Percentiles rank a stretch among this genome's conserved stretches.
These are phyloP conservation scores for Acrobasis consociella DNA, from an alignment of 2,888 invertebrate species.

Conservation along the genomic window DNA sequence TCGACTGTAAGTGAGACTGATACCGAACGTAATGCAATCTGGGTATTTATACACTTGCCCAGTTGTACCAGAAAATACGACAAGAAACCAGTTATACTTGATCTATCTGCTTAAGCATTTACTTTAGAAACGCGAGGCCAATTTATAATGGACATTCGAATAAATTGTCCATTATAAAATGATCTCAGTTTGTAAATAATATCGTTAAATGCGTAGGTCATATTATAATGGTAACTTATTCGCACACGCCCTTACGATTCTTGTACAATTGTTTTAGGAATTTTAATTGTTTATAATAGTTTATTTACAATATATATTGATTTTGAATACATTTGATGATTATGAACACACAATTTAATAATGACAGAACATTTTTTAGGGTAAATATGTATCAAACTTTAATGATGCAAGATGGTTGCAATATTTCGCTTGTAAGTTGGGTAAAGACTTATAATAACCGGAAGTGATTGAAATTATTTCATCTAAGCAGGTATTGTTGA, in stretches of 20 bases:
- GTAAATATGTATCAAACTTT: too few relatives aligned
- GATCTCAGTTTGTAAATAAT: neutral
- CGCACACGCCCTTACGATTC: neutral
- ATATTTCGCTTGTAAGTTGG: too few relatives aligned
- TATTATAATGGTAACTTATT: neutral
- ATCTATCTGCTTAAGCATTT: neutral
- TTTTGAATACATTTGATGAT: neutral
- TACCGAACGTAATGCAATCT: constrained; percentile 29
- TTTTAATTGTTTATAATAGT: neutral
- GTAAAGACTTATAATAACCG: too few relatives aligned
- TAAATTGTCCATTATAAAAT: neutral
- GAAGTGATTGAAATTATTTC: too few relatives aligned
- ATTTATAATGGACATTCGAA: neutral
- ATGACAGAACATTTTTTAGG: too few relatives aligned
- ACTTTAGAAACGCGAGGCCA: neutral
- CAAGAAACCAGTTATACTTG: neutral
- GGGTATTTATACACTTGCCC: constrained; percentile 28
- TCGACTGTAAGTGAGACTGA: constrained; percentile 75
- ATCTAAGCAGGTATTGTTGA: too few relatives aligned
- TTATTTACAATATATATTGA: neutral
- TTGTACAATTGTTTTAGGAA: neutral
- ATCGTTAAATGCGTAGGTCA: neutral
- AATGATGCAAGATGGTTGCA: too few relatives aligned
- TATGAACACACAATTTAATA: too few relatives aligned
- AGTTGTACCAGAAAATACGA: neutral